Base-by-base conservation (phyloP, 2,888 invertebrate species). In the Tinea pellionella region DNA sequence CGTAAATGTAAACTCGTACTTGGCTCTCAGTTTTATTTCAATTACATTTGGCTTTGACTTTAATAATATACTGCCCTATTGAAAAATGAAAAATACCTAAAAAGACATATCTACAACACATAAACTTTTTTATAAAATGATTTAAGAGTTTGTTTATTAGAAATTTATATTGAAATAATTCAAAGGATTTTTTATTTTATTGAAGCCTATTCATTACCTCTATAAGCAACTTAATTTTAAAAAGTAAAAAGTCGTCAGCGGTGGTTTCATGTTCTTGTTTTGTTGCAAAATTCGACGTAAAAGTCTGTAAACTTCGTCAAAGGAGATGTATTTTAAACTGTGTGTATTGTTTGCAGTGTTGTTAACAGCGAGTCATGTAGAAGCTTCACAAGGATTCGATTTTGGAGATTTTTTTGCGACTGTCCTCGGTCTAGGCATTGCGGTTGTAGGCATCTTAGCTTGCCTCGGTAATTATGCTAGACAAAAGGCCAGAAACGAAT, bases 381-480 rank as follows among this genome's bases (percentile, higher is more conserved):
- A 88, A 69, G 90, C 90, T 37, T 81, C 89, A 0, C 74, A 80
- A 60, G 82, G 88, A 62, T 91, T 90, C 68, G 92, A 92, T 73
- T 91, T 91, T 69, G 92, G 92, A 1, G 92, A 92, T 73, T 91
- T 91, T 63, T 69, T 92, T 64, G 92, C 92, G 4, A 84, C 92
- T 18, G 80, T 92, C 64, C 69, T 92, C 59, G 92, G 92, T 0
- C 67, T 92, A 43, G 80, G 89, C 51, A 88, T 92, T 47, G 85
- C 89, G 56, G 85, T 89, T 24, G 71, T 91, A 62, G 90, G 90
- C 67, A 88, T 92, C 62, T 82, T 92, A 60, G 92, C 92, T 18
- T 92, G 92, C 75, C 81, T 92, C 68, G 92, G 92, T 41, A 90
- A 90, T 65, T 92, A 92, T 70, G 92, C 92, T 16, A 87, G 92